A percentile compares a stretch with the other conserved stretches of the same genome.
Conservation (phyloP, 1,140 invertebrate genomes). For the Cherax destructor region DNA sequence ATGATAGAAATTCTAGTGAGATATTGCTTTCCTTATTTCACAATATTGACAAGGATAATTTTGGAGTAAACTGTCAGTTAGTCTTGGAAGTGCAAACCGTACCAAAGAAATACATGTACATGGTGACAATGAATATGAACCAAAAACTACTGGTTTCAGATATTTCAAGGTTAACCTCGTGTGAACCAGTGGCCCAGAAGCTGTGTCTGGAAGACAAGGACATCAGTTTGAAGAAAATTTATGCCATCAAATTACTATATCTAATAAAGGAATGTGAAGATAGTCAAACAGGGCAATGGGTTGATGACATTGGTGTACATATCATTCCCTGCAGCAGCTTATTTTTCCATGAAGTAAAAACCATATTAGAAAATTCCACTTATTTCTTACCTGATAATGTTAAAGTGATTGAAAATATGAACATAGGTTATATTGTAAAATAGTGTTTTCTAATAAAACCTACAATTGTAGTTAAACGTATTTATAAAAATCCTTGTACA, state of each 20-base stretch:
- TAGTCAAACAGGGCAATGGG: constrained; percentile 37
- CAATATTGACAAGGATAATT: constrained; percentile 58
- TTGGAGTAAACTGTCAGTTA: constrained; percentile 55
- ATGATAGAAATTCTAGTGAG: constrained; percentile 11
- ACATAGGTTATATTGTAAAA: constrained; percentile 45
- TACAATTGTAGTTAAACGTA: background rate
- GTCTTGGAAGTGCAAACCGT: constrained; percentile 19
- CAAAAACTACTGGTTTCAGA: constrained; percentile 45
- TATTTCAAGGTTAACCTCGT: background rate
- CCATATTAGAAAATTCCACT: constrained; percentile 12
- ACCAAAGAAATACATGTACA: constrained; percentile 36
- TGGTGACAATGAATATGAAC: constrained; percentile 60
- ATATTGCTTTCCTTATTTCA: constrained; percentile 41
- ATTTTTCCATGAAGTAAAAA: constrained; percentile 35
- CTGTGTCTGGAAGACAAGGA: background rate
- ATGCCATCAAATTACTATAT: constrained; percentile 45
- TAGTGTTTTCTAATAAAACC: background rate
- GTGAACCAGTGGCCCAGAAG: background rate
- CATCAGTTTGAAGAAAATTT: background rate
- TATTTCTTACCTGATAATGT: constrained; percentile 31
- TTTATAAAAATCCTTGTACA: no score
- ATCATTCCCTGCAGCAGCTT: constrained; percentile 45
- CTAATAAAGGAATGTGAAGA: constrained; percentile 45
- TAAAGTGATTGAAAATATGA: constrained; percentile 39
- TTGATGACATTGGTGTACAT: constrained; percentile 46